Percentiles rank a stretch among this genome's conserved stretches.
Conservation (phyloP, 2,113 vertebrate species). For the Ptilonorhynchus violaceus region DNA sequence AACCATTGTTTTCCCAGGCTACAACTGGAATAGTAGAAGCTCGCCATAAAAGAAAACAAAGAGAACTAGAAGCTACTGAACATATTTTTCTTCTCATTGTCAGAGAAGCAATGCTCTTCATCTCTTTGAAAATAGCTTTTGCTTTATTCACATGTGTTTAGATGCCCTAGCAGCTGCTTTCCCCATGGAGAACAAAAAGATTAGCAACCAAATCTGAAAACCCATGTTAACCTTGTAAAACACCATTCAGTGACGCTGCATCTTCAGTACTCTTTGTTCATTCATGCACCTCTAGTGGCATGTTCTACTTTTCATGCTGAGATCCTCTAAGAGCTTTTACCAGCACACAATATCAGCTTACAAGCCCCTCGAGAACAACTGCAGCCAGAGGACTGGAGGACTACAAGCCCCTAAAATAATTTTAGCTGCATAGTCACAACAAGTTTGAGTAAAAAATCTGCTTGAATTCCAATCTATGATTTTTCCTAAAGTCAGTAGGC, state of each 20-base stretch:
- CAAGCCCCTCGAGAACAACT: neutral
- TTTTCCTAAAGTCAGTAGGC: neutral
- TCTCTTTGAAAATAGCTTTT: neutral
- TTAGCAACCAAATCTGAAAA: neutral
- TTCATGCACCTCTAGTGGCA: neutral
- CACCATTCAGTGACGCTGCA: neutral
- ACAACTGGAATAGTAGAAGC: neutral
- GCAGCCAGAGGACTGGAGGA: neutral
- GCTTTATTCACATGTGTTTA: neutral
- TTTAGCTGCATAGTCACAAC: neutral
- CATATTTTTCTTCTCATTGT: neutral
- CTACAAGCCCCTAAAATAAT: neutral
- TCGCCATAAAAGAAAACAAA: neutral
- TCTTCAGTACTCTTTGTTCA: neutral
- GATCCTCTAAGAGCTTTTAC: neutral
- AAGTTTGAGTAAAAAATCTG: neutral
- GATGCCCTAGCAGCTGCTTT: neutral
- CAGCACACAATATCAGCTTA: neutral
- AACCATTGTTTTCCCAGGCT: neutral
- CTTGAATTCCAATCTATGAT: neutral
- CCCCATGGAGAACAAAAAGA: neutral
- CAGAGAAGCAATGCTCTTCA: neutral
- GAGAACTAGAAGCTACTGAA: neutral
- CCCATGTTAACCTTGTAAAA: neutral
- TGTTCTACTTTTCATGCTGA: neutral